These are phyloP conservation scores for Aricia artaxerxes DNA, from an alignment of 2,888 invertebrate species.

Conservation along the genomic window DNA sequence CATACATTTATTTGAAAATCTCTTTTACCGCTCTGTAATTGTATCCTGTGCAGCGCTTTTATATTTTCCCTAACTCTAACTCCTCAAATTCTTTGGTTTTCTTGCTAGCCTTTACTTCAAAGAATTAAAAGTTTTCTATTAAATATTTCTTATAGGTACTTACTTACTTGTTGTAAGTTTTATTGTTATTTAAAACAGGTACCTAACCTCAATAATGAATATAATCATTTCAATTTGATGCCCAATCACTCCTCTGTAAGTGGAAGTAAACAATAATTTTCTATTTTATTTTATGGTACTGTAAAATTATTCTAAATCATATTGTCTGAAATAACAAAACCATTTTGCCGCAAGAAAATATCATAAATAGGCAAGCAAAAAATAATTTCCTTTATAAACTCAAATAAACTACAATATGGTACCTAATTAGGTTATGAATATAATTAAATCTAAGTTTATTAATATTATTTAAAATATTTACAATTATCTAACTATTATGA, in stretches of 20 bases:
- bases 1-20: background rate
- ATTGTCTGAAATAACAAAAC: background rate
- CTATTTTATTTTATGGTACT: background rate
- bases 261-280: background rate
- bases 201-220: background rate
- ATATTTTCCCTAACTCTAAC: no score
- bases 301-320: background rate
- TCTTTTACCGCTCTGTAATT: slow-evolving; percentile 4
- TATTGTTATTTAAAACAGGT: no score
- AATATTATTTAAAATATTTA: background rate
- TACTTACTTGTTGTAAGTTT: no score
- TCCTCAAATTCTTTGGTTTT: background rate
- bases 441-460: background rate
- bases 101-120: background rate
- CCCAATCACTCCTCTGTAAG: background rate
- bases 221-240: background rate
- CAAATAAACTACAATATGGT: background rate
- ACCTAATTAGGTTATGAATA: background rate
- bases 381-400: background rate
- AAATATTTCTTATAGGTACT: no score
- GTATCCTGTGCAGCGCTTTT: background rate
- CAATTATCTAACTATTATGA: background rate
- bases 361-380: background rate
- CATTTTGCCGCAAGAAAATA: background rate
- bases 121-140: no score